These are phyloP conservation scores for Rapana venosa DNA, from an alignment of 2,888 invertebrate species.

Conservation along the genomic window DNA sequence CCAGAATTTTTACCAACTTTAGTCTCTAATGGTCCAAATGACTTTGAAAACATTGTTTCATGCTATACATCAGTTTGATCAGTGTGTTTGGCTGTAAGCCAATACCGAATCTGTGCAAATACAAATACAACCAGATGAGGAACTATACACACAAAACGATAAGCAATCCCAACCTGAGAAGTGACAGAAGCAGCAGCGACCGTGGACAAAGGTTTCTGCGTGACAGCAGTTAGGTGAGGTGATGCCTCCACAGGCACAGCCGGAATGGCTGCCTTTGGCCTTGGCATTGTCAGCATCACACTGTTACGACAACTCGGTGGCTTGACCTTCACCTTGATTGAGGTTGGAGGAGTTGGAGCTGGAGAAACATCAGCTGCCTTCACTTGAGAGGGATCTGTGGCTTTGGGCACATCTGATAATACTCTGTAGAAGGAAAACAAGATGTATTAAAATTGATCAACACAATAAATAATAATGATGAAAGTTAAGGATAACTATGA, in stretches of 20 bases:
- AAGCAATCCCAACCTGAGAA: conserved; percentile 25
- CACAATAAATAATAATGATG: not conserved
- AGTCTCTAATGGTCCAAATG: no score
- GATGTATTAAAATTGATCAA: not conserved
- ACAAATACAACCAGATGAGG: no score
- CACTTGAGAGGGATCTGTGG: conserved; percentile 60
- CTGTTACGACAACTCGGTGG: conserved; percentile 48
- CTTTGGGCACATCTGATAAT: conserved; percentile 67
- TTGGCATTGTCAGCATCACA: conserved; percentile 70
- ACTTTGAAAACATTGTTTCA: no score
- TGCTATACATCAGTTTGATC: no score
- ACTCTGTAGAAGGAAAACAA: conserved; percentile 52
- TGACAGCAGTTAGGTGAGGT: conserved; percentile 30
- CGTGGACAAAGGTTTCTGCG: conserved; percentile 38
- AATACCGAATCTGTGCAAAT: no score
- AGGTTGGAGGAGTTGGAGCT: conserved; percentile 49
- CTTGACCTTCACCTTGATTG: conserved; percentile 42
- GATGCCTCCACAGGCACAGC: conserved; percentile 39
- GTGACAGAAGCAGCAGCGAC: conserved; percentile 34
- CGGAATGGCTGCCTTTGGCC: conserved; percentile 66
- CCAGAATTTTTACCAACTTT: no score
- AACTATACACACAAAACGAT: no score
- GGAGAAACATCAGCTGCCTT: conserved; percentile 38
- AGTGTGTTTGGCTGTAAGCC: no score
- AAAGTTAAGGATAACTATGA: no score